A percentile compares a stretch with the other conserved stretches of the same genome.
phyloP scores from a whole-genome alignment of 2,797 vertebrate species.

The Pyrocephalus nanus region DNA sequence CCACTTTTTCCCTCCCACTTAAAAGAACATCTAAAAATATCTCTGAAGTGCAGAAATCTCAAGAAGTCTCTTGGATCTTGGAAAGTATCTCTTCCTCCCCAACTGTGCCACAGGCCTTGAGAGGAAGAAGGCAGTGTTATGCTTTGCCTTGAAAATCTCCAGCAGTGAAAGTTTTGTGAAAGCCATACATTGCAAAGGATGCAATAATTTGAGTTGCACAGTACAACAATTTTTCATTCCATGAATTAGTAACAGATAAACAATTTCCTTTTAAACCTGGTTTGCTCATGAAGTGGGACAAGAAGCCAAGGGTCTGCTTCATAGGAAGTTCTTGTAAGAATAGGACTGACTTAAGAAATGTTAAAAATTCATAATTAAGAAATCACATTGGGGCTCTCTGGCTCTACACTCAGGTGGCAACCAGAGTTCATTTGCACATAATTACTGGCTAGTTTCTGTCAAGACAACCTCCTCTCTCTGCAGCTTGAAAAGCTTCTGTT shows the following conservation, averaged over 20 bases:
- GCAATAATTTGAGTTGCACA: background rate
- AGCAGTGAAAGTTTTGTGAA: background rate
- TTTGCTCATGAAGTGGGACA: background rate
- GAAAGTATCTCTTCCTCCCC: background rate
- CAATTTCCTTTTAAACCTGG: background rate
- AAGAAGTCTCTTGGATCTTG: background rate
- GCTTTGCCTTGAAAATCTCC: background rate
- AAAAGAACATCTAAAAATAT: background rate
- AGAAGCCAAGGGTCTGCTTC: background rate
- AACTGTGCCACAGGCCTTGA: background rate
- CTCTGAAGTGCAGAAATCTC: background rate
- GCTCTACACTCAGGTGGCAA: background rate
- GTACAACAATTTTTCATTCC: background rate
- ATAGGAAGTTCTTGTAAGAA: background rate
- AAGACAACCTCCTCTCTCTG: background rate
- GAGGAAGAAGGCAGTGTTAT: background rate
- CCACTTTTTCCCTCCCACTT: background rate
- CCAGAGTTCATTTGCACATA: background rate
- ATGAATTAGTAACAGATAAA: background rate
- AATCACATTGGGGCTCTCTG: background rate
- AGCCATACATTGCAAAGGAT: background rate
- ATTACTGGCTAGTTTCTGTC: background rate
- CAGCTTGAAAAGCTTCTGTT: background rate
- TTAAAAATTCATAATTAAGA: background rate
- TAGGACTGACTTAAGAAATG: background rate